Evolutionary conservation across 2,888 invertebrate genomes (phyloP), one percentile per base, ranked within the genome.

Genomic region (Chelonus formosanus): DNA sequence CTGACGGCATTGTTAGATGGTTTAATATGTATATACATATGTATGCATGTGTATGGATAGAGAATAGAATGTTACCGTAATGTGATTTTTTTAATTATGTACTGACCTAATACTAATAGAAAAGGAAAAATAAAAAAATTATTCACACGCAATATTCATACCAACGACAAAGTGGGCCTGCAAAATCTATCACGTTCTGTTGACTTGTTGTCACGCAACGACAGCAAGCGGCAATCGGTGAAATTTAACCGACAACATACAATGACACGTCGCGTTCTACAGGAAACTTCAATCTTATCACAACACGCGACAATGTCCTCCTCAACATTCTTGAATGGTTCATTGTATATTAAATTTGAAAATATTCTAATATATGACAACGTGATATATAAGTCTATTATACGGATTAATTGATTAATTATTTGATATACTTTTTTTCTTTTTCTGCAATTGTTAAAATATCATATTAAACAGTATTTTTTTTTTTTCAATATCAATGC

Each of bases 231-330:
- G 65, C 53, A 69, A 66, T 64, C 48, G 59, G 56, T 64, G 63
- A 66, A 64, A 67, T 63, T 67, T 64, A 61, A 61, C 60, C 60
- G 60, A 61, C 32, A 48, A 36, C 34, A 52, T 10, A 64, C 63
- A 54, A 47, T 40, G 54, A 55, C 60, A 31, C 58, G 53, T 65
- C 67, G 65, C 59, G 52, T 48, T 60, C 5, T 47, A 69, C 75
- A 74, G 77, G 76, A 79, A 76, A 75, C 73, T 78, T 74, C 74
- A 75, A 76, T 77, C 76, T 78, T 76, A 74, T 77, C 78, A 67
- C 67, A 65, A 62, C 73, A 71, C 68, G 73, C 70, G 71, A 78
- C 71, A 67, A 71, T 65, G 20, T 60, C 35, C 55, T 50, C 50
- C 65, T 47, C 60, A 35, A 32, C 52, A 57, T 57, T 57, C 57